Evolutionary conservation across 2,113 vertebrate species (phyloP), one percentile per base, ranked within the genome.

Genomic region (Otocyon megalotis): DNA sequence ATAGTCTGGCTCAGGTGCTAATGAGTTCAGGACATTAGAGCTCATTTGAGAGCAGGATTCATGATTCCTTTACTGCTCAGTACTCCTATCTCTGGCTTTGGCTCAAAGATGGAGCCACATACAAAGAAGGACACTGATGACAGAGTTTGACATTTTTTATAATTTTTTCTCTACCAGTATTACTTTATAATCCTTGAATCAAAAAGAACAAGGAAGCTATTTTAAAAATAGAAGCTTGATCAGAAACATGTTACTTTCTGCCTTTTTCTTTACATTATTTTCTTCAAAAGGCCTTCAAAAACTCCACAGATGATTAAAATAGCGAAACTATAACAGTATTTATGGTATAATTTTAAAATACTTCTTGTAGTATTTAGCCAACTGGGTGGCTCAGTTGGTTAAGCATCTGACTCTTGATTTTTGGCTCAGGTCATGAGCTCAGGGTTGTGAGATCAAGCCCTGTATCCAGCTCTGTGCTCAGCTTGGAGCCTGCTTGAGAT

Each of bases 51-150:
- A 95, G 10, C 0, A 0, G 26, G 37, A 84, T 88, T 69, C 1
- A 24, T 16, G 37, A 69, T 93, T 85, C 88, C 43, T 84, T 94
- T 79, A 20, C 17, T 48, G 84, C 0, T 1, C 43, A 26, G 26
- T 92, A 53, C 30, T 96, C 97, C 71, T 96, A 14, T 43, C 80
- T 96, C 77, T 87, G 79, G 43, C 72, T 62, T 80, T 97, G 71
- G 84, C 16, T 81, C 63, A 92, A 93, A 72, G 62, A 77, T 26
- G 19, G 2, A 80, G 50, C 81, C n/a, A 63, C 1, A 8, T 43
- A 90, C 15, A 95, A 93, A 71, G 93, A 95, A 92, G 19, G 96
- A 95, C 48, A 35, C 19, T 50, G 43, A 56, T 81, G 81, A 58
- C 32, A 76, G 88, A 94, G 4, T 80, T 60, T 54, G 71, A 95